Conservation (phyloP, 2,888 invertebrate genomes). For the Brachylomia viminalis region DNA sequence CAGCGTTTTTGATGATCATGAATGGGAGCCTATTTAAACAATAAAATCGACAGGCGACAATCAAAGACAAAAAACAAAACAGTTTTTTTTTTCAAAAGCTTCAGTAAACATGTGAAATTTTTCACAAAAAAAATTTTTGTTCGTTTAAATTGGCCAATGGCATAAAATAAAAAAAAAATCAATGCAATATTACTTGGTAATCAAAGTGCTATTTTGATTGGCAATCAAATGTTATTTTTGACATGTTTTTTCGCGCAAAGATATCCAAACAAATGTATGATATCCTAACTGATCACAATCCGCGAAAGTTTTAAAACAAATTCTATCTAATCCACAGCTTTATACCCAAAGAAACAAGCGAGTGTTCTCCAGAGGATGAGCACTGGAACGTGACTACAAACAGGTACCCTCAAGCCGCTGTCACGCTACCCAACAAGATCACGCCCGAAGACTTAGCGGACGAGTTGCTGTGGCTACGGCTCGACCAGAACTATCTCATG, state of each 20-base stretch:
- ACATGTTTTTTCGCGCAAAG: background rate
- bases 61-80: no score
- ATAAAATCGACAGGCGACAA: background rate
- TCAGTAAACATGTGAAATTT: no score
- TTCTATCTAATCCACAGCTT: slow-evolving; percentile 59
- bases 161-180: background rate
- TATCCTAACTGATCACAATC: background rate
- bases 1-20: background rate
- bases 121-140: no score
- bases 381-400: slow-evolving; percentile 77
- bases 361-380: slow-evolving; percentile 79
- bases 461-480: slow-evolving; percentile 86
- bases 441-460: slow-evolving; percentile 87
- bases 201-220: background rate
- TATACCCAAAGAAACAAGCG: slow-evolving; percentile 77
- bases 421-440: slow-evolving; percentile 85
- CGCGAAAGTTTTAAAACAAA: background rate
- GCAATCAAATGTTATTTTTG: background rate
- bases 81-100: no score
- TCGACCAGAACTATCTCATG: slow-evolving; percentile 86
- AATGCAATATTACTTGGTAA: no score
- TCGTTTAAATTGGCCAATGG: background rate
- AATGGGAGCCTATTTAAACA: background rate
- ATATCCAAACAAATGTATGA: background rate
- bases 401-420: slow-evolving; percentile 77